Base-by-base conservation (phyloP, 2,797 vertebrate genomes). In the Oreonectes daqikongensis region DNA sequence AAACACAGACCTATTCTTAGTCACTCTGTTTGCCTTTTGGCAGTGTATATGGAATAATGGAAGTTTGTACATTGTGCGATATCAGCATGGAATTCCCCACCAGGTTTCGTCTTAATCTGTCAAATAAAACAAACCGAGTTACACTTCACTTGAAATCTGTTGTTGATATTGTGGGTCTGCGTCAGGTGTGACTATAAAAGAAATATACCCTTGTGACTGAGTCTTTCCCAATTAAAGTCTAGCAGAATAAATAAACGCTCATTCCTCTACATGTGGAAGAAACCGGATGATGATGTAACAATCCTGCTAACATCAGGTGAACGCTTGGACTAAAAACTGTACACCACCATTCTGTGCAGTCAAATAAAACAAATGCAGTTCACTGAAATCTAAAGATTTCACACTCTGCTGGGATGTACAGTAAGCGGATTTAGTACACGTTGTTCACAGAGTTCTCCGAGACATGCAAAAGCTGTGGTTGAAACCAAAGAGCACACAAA, bases 71-170 rank as follows among this genome's bases (percentile, higher is more conserved):
- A 61, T 20, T 48, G 10, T 35, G 40, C 28, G 35, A 64, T 6
- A 38, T 63, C 2, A 69, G 9, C 44, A 40, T 2, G 3, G 30
- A n/a, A 17, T 52, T 66, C n/a, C 55, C 50, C 15, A 57, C 59
- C 24, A 65, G 28, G 24, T 44, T 28, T 53, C 12, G 14, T 71
- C 63, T 55, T 5, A 18, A 26, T 42, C 32, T 60, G 24, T 50
- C 30, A 73, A 38, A 15, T 61, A 12, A 32, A 55, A n/a, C n/a
- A n/a, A 28, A 55, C 40, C 28, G 8, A 72, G 65, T 42, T n/a
- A 75, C 46, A 73, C 65, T 68, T 79, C 28, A 65, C 22, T 68
- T 76, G 83, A 84, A 85, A 84, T 79, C 66, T 85, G 80, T 50
- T 77, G 69, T 32, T 28, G 26, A 53, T 50, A 81, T 87, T 86